Conservation (phyloP, 2,797 vertebrate genomes). For the Schizopygopsis pylzovi region DNA sequence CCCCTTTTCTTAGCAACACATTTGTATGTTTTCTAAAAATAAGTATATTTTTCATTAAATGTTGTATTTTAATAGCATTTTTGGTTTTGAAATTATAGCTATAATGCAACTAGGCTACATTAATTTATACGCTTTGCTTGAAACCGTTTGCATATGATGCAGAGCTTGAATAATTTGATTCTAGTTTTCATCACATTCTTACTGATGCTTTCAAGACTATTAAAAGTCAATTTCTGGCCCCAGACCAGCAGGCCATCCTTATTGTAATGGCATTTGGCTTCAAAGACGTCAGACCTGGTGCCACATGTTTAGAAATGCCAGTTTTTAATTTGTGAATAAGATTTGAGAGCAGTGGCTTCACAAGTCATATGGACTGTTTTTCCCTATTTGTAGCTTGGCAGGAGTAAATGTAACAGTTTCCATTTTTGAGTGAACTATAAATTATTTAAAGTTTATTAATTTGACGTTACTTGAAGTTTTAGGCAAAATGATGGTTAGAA, state of each 20-base stretch:
- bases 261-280: not conserved
- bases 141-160: not conserved
- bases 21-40: not conserved
- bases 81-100: not conserved
- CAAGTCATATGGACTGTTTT: not conserved
- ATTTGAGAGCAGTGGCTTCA: not conserved
- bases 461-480: not conserved
- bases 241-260: not conserved
- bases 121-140: not conserved
- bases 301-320: not conserved
- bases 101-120: not conserved
- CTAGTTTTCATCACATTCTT: not conserved
- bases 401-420: not conserved
- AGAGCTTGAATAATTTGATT: not conserved
- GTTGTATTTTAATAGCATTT: not conserved
- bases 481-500: not conserved
- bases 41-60: not conserved
- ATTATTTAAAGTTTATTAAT: conserved; percentile 4
- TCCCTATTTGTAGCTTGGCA: not conserved
- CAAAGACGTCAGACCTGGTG: not conserved
- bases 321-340: not conserved
- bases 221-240: not conserved
- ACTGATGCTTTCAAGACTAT: not conserved
- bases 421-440: not conserved
- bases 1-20: not conserved